Evolutionary conservation across 2,797 vertebrate genomes (phyloP), one percentile per base, ranked within the genome.

Genomic region (Luscinia luscinia): DNA sequence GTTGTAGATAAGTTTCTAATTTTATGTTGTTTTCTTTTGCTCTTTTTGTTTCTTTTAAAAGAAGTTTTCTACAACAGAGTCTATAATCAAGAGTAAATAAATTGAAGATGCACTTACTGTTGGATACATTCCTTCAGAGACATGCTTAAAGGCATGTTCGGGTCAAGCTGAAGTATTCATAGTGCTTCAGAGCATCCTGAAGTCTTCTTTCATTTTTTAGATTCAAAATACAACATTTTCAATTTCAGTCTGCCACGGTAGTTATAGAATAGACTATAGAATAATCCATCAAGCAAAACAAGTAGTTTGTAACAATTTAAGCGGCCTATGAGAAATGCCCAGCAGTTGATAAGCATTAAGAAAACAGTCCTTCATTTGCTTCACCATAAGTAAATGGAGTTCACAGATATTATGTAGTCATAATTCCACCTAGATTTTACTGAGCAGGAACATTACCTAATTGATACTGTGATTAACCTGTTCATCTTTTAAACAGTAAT

Each of bases 11-110:
- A 79, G 57, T 83, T 95, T 87, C 84, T 87, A 36, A 73, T 91
- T 75, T 62, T 54, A 68, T 91, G 46, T 63, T 90, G 22, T 51
- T 90, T 93, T 81, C 66, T 68, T 45, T 91, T 85, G 72, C 61
- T 67, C 68, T 83, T 70, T 80, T n/a, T 24, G 38, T 89, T 70
- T 83, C 64, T 58, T 63, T 58, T 76, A 69, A 70, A n/a, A 21
- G 23, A 63, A n/a, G 24, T 66, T 90, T 82, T 90, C 41, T 23
- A 27, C 55, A 45, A 45, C 19, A 66, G 57, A 40, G 11, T 52
- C 64, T 77, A 11, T 85, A 58, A 52, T 57, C 57, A 88, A 41
- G 7, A 69, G 36, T 67, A 93, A 85, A 64, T 59, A 73, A 74
- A 62, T 55, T 61, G 48, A 74, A 90, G 49, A 24, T 52, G 20